Base-by-base conservation (phyloP, 2,797 vertebrate genomes). In the Chrysocyon brachyurus region DNA sequence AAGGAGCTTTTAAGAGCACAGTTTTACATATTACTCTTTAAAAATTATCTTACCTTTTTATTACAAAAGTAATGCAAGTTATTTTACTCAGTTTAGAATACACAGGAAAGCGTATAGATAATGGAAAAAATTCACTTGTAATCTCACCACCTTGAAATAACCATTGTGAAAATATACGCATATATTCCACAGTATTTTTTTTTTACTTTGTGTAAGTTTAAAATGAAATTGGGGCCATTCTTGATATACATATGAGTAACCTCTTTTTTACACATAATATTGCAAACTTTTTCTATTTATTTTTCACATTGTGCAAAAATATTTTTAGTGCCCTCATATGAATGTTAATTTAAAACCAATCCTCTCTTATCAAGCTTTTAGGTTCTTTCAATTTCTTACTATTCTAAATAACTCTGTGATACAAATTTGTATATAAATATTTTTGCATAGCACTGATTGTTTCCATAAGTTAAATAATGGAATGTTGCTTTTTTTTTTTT, bases 281-380 rank as follows among this genome's bases (percentile, higher is more conserved):
- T 97, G 49, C 64, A 93, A 93, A 91, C 24, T 46, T 91, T 96
- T 85, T 87, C 40, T 63, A 91, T 82, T 90, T 96, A 93, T 57
- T 97, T 95, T 77, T 96, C 96, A 14, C 49, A 94, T 75, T 93
- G 70, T 77, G 79, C n/a, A 87, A 94, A 96, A 87, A 56, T 90
- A 91, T 59, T 90, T 96, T 96, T 86, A 93, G 73, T 91, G 61
- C 17, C 11, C 59, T 56, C 66, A 49, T 81, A 81, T n/a, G 77
- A 95, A 97, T 92, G 79, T 59, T 97, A 93, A 96, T 95, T 97
- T 97, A 89, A 94, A 97, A 87, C 19, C 70, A 97, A 90, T 90
- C 3, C 19, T 15, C 26, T 94, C 59, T 94, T 96, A 94, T 82
- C 92, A 96, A 84, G 31, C 22, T 85, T 59, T 91, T 66, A 36